A percentile compares a stretch with the other conserved stretches of the same genome.
Conservation (phyloP, 2,113 vertebrate species). For the Struthidea cinerea region DNA sequence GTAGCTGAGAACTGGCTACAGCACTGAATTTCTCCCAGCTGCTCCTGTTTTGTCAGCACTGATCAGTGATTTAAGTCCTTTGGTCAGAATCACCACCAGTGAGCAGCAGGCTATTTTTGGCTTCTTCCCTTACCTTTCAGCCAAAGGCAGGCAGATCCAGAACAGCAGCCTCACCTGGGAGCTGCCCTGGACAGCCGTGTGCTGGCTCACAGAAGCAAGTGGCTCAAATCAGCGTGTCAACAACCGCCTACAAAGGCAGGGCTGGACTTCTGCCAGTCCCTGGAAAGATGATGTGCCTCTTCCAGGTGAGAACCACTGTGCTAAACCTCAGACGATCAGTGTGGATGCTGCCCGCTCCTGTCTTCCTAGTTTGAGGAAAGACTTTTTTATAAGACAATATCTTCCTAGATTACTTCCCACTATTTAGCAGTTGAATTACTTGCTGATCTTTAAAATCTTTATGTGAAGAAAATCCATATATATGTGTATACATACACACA, state of each 20-base stretch:
- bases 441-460: neutral
- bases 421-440: neutral
- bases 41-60: neutral
- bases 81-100: neutral
- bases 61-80: neutral
- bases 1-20: neutral
- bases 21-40: neutral
- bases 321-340: neutral
- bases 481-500: neutral
- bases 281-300: neutral
- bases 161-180: neutral
- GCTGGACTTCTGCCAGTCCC: neutral
- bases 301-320: neutral
- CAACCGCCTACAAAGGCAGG: neutral
- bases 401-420: neutral
- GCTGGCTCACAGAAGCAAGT: neutral
- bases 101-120: neutral
- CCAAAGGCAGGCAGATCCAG: neutral
- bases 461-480: neutral
- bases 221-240: neutral
- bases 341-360: neutral
- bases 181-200: neutral
- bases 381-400: neutral
- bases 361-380: neutral
- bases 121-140: neutral